Evolutionary conservation across 1,140 invertebrate genomes (phyloP).

Genomic region (Nephila pilipes): DNA sequence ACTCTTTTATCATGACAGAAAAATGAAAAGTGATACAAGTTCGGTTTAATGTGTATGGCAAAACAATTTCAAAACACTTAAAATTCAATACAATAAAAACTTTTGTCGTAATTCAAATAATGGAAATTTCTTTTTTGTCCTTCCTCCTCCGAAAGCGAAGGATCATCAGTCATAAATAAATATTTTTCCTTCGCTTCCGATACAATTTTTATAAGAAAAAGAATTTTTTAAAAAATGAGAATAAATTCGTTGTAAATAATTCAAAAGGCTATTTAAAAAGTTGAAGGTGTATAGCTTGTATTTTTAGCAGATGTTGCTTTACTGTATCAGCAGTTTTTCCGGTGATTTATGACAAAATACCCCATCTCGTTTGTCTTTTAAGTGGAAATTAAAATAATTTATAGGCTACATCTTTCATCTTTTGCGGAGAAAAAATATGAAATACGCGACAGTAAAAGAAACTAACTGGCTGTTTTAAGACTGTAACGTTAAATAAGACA

Average conservation of each 20-base stretch:
- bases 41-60: no score
- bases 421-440: not conserved
- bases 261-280: slow-evolving; percentile 50
- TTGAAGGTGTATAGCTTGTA: not conserved
- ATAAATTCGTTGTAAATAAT: slow-evolving; percentile 49
- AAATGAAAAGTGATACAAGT: no score
- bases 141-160: not conserved
- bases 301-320: slow-evolving; percentile 56
- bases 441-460: no score
- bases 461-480: no score
- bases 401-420: not conserved
- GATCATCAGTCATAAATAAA: slow-evolving; percentile 47
- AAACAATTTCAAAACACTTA: no score
- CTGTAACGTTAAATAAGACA: no score
- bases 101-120: not conserved
- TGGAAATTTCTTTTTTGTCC: not conserved
- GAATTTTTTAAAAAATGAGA: not conserved
- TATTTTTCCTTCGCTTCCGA: not conserved
- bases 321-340: not conserved
- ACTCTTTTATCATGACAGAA: no score
- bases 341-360: slow-evolving; percentile 32
- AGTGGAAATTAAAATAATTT: slow-evolving; percentile 59
- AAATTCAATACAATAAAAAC: not conserved
- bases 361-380: not conserved
- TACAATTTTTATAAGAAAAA: not conserved